phyloP scores from a whole-genome alignment of 2,797 vertebrate genomes.

The Halcyon smyrnensis region DNA sequence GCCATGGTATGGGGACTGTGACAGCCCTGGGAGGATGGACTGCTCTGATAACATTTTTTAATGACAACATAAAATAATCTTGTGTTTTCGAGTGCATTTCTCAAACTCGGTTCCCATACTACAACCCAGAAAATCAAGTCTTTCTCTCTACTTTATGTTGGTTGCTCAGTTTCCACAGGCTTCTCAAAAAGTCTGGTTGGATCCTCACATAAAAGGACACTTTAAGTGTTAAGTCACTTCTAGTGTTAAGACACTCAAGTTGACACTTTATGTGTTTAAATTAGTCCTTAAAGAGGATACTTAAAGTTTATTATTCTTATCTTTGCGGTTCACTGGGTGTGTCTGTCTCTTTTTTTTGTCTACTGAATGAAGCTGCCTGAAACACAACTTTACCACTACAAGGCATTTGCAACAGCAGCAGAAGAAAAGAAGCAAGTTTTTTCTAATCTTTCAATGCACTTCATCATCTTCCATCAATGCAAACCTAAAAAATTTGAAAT shows the following conservation, averaged over 20 bases:
- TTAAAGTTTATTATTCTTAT: conserved; percentile 8
- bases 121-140: neutral
- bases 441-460: neutral
- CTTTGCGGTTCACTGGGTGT: neutral
- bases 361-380: neutral
- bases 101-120: neutral
- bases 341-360: neutral
- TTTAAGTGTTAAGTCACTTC: too few relatives aligned
- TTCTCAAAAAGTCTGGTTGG: neutral
- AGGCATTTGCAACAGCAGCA: neutral
- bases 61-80: neutral
- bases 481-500: conserved; percentile 5
- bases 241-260: neutral
- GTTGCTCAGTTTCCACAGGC: neutral
- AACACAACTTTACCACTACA: neutral
- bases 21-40: neutral
- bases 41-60: neutral
- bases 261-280: neutral
- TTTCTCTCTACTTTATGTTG: neutral
- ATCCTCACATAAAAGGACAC: neutral
- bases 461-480: neutral
- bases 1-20: neutral
- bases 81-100: neutral
- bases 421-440: neutral
- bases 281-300: neutral